A percentile compares a stretch with the other conserved stretches of the same genome.
Conservation (phyloP, 2,888 invertebrate genomes). For the Eupithecia vulgata region DNA sequence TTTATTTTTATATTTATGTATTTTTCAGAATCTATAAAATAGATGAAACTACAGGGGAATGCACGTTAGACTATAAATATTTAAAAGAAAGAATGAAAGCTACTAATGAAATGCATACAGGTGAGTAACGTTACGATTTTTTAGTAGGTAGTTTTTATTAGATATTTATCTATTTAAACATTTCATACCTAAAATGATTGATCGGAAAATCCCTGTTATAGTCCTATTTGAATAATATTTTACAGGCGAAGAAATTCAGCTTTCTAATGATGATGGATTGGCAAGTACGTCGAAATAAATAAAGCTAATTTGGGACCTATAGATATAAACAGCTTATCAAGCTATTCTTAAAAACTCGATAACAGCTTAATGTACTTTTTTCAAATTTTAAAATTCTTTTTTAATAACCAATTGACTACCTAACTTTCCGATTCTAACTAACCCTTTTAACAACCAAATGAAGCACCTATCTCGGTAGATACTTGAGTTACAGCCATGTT, state of each 20-base stretch:
- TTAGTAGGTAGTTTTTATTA: neutral
- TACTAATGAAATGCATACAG: slow-evolving; percentile 26
- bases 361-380: neutral
- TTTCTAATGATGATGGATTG: slow-evolving; percentile 31
- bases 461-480: neutral
- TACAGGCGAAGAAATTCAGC: slow-evolving; percentile 24
- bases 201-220: neutral
- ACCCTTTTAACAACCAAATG: neutral
- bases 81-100: slow-evolving; percentile 23
- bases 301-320: neutral
- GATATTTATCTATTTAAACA: neutral
- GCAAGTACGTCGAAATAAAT: slow-evolving; percentile 35
- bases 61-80: slow-evolving; percentile 27
- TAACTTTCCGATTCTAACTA: neutral
- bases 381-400: neutral
- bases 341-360: neutral
- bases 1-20: too few relatives aligned
- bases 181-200: neutral
- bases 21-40: slow-evolving; percentile 34
- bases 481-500: neutral
- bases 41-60: slow-evolving; percentile 27
- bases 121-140: slow-evolving; percentile 7
- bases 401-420: neutral
- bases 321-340: neutral
- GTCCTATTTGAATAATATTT: slow-evolving; percentile 7